Conservation (phyloP, 2,797 vertebrate species). For the Remorina albescens region DNA sequence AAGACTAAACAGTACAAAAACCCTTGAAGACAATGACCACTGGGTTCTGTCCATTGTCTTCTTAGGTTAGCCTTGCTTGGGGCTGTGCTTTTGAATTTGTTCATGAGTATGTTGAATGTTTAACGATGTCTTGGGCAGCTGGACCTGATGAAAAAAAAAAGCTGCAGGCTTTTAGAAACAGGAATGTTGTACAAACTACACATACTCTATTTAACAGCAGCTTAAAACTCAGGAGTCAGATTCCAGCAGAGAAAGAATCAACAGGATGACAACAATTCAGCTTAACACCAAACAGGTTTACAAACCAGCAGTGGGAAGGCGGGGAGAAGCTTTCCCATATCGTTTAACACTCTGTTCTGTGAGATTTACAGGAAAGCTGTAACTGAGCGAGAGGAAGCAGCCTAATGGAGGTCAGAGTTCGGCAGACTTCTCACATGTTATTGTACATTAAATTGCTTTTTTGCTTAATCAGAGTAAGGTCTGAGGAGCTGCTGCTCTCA, state of each 20-base stretch:
- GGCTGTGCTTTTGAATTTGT: not conserved
- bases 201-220: constrained; percentile 22
- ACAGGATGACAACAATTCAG: constrained; percentile 24
- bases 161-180: not conserved
- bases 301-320: constrained; percentile 25
- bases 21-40: not conserved
- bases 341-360: constrained; percentile 52
- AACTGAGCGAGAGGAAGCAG: constrained; percentile 23
- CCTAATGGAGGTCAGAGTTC: constrained; percentile 43
- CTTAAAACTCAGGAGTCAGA: constrained; percentile 37
- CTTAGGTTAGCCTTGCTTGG: not conserved
- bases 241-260: constrained; percentile 35
- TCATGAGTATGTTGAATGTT: not conserved
- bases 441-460: constrained; percentile 27
- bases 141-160: not conserved
- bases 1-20: not conserved
- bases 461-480: not conserved
- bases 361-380: constrained; percentile 25
- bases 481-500: not conserved
- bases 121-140: not conserved
- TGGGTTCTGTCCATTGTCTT: not conserved
- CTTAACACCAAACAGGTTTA: constrained; percentile 59
- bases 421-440: constrained; percentile 31
- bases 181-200: constrained; percentile 20
- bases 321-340: constrained; percentile 33